These are phyloP conservation scores for Thumatha senex DNA, from an alignment of 2,888 invertebrate genomes.

Conservation along the genomic window DNA sequence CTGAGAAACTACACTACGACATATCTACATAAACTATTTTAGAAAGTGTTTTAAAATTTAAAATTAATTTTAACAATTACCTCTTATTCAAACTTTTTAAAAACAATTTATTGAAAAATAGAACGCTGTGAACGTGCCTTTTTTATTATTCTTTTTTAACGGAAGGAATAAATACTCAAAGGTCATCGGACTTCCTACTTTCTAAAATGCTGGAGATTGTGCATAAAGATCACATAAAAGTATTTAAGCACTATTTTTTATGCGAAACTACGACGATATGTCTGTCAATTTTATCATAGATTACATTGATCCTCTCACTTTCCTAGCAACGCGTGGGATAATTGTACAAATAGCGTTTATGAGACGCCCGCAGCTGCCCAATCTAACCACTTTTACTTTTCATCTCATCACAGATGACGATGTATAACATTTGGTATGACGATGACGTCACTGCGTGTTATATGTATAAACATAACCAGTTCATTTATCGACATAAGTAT, in stretches of 20 bases:
- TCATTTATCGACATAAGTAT: constrained; percentile 19
- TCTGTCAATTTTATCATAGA: constrained; percentile 24
- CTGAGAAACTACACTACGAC: no score
- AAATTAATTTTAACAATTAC: no score
- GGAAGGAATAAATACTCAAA: neutral
- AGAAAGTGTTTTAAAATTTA: no score
- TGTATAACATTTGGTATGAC: constrained; percentile 37
- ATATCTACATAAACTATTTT: no score
- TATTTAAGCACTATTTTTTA: constrained; percentile 24
- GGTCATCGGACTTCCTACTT: constrained; percentile 26
- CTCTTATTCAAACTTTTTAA: no score
- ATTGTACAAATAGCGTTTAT: constrained; percentile 50
- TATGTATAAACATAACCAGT: constrained; percentile 20
- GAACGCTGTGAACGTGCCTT: no score
- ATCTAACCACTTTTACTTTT: constrained; percentile 78
- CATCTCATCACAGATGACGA: constrained; percentile 43
- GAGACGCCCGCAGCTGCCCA: constrained; percentile 57
- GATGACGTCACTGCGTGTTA: constrained; percentile 47
- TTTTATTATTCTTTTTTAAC: neutral
- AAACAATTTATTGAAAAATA: no score
- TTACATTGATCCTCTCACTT: constrained; percentile 66
- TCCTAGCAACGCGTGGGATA: constrained; percentile 51
- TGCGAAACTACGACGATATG: constrained; percentile 6
- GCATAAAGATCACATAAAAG: constrained; percentile 25
- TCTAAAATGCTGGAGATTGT: constrained; percentile 33